phyloP scores from a whole-genome alignment of 2,888 invertebrate species.

The Meta bourneti region DNA sequence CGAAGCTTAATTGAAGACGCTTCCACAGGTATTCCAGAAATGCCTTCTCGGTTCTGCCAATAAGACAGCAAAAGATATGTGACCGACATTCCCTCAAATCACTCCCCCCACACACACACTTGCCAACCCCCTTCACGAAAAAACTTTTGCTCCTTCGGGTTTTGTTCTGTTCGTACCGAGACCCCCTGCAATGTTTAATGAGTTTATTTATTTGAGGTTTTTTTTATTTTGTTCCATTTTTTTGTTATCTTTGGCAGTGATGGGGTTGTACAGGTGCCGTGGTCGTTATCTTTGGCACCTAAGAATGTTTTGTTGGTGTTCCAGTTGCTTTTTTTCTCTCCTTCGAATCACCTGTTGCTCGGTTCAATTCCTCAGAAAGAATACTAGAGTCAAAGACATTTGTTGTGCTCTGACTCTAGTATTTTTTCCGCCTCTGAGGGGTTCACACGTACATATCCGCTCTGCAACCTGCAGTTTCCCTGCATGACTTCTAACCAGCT shows the following conservation, averaged over 20 bases:
- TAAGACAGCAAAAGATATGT: slow-evolving; percentile 60
- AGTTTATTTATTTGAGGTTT: neutral
- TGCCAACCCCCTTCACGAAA: too few species aligned
- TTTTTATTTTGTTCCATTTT: neutral
- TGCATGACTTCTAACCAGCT: too few species aligned
- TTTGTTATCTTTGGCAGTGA: slow-evolving; percentile 9
- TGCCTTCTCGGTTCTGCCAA: slow-evolving; percentile 43
- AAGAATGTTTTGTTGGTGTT: slow-evolving; percentile 19
- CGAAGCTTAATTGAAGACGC: slow-evolving; percentile 71
- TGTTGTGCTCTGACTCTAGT: too few species aligned
- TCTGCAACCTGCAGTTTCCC: too few species aligned
- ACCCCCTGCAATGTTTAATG: neutral
- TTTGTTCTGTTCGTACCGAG: too few species aligned
- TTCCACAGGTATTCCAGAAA: slow-evolving; percentile 66
- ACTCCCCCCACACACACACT: neutral
- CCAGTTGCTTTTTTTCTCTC: slow-evolving; percentile 17
- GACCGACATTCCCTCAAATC: slow-evolving; percentile 28
- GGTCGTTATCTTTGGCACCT: slow-evolving; percentile 38
- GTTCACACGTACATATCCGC: too few species aligned
- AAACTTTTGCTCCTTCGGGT: too few species aligned
- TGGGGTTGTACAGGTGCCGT: slow-evolving; percentile 40
- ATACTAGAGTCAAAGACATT: too few species aligned
- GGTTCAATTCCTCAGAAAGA: too few species aligned
- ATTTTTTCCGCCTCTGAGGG: too few species aligned
- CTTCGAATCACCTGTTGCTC: too few species aligned